Base-by-base conservation (phyloP, 2,797 vertebrate genomes). In the Coregonus suidteri region DNA sequence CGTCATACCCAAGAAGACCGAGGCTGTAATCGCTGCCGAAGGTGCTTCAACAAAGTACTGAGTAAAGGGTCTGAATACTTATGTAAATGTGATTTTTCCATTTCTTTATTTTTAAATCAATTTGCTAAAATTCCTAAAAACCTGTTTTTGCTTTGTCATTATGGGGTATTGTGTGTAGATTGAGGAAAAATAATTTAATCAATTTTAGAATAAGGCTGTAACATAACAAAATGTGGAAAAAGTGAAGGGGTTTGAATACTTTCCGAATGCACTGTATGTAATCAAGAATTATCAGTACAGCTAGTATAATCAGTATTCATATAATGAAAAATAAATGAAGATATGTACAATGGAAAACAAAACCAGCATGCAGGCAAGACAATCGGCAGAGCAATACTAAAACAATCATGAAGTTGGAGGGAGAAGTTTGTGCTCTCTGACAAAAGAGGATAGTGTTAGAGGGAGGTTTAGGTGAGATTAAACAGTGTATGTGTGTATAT, bases 341-440 rank as follows among this genome's bases (percentile, higher is more conserved):
- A 47, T 3, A 47, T 95, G 86, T 94, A 95, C 92, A 95, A 85
- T 87, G 83, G 78, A 84, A 90, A 91, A 73, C 41, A 47, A 83
- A 92, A 92, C 91, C 91, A 92, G 93, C 93, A 95, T 95, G 94
- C 94, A 94, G 41, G 41, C 41, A 47, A 47, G 88, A 93, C 91
- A 80, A 85, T 52, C 80, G 68, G 77, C 82, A 74, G 79, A 89
- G 84, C 88, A 85, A 90, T 88, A 91, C 87, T 47, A 87, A 93
- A 90, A 79, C 81, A 68, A 79, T 84, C 85, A 74, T 75, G 84
- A 82, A 73, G 81, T 34, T 67, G 74, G 59, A 74, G 59, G 72
- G 51, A 69, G 68, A 74, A 77, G 81, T 77, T 86, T 47, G 9
- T 47, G 41, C 41, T 86, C 83, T 88, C 85, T 25, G 74, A 84